phyloP scores from a whole-genome alignment of 2,888 invertebrate species.

The Pogonocherus hispidulus region DNA sequence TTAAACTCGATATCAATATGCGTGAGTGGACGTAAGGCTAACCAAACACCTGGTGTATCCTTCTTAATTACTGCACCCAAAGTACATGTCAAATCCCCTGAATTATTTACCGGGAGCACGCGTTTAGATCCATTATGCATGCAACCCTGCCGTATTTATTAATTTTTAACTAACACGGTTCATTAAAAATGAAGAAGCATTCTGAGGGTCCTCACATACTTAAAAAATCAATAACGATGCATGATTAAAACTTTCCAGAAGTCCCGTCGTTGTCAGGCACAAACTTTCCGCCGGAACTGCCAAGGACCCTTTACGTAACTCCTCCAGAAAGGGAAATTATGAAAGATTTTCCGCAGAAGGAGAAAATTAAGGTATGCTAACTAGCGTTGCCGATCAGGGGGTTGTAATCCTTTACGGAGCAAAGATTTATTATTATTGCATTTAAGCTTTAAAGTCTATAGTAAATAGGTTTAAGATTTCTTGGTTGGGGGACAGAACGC shows the following conservation, averaged over 20 bases:
- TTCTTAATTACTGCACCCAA: not conserved
- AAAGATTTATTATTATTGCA: conserved; percentile 58
- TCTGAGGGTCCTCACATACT: conserved; percentile 12
- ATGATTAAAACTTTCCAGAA: conserved; percentile 28
- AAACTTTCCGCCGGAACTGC: not conserved
- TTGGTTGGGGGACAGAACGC: conserved; percentile 11
- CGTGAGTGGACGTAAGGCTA: not conserved
- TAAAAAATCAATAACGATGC: conserved; percentile 28
- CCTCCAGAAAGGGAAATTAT: conserved; percentile 38
- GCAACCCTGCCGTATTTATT: conserved; percentile 6
- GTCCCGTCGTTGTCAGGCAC: not conserved
- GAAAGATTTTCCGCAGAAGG: conserved; percentile 36
- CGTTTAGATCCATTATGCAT: conserved; percentile 17
- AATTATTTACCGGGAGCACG: conserved; percentile 7
- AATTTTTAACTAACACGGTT: conserved; percentile 14
- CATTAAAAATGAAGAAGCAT: conserved; percentile 24
- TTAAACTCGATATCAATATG: not conserved
- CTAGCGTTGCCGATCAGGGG: conserved; percentile 48
- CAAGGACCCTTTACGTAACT: conserved; percentile 16
- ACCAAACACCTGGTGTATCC: not conserved
- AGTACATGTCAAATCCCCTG: not conserved
- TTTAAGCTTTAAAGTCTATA: conserved; percentile 48
- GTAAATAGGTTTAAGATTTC: conserved; percentile 45
- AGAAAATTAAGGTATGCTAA: conserved; percentile 51
- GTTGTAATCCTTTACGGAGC: conserved; percentile 56